Conservation (phyloP, 1,140 invertebrate genomes). For the Dendroctonus valens region DNA sequence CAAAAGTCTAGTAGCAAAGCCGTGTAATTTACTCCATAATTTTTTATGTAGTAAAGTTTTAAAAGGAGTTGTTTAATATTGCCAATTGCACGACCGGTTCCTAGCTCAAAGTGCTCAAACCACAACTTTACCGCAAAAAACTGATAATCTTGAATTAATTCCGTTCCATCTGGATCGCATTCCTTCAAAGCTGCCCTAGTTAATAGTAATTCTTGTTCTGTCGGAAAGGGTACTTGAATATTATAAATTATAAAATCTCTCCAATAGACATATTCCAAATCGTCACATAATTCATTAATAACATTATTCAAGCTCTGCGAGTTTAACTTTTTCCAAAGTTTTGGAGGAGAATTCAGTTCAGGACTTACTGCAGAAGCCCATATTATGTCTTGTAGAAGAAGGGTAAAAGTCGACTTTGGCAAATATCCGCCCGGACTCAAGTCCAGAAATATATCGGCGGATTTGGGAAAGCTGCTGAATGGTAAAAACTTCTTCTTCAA, state of each 20-base stretch:
- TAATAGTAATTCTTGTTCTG: slow-evolving; percentile 53
- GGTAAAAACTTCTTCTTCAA: slow-evolving; percentile 51
- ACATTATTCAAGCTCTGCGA: slow-evolving; percentile 52
- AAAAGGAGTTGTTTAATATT: slow-evolving; percentile 50
- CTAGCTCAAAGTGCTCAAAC: slow-evolving; percentile 53
- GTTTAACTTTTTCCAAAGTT: slow-evolving; percentile 54
- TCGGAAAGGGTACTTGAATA: slow-evolving; percentile 55
- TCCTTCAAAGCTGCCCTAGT: slow-evolving; percentile 51
- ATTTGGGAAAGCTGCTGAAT: slow-evolving; percentile 54
- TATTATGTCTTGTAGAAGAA: slow-evolving; percentile 58
- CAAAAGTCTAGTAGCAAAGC: slow-evolving; percentile 60
- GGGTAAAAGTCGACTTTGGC: slow-evolving; percentile 54
- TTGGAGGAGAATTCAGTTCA: slow-evolving; percentile 47
- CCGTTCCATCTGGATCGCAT: slow-evolving; percentile 50
- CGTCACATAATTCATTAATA: slow-evolving; percentile 53
- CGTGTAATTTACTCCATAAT: slow-evolving; percentile 57
- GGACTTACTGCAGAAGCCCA: slow-evolving; percentile 53
- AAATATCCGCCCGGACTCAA: slow-evolving; percentile 57
- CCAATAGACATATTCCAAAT: slow-evolving; percentile 58
- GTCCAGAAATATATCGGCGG: slow-evolving; percentile 52
- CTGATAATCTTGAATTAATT: slow-evolving; percentile 45
- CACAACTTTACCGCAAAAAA: slow-evolving; percentile 51
- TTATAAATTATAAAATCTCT: slow-evolving; percentile 62
- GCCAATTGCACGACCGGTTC: slow-evolving; percentile 39
- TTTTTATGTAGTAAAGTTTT: slow-evolving; percentile 53